Percentiles rank a stretch among this genome's conserved stretches.
Conservation (phyloP, 1,140 invertebrate genomes). For the Ganaspis sp. region DNA sequence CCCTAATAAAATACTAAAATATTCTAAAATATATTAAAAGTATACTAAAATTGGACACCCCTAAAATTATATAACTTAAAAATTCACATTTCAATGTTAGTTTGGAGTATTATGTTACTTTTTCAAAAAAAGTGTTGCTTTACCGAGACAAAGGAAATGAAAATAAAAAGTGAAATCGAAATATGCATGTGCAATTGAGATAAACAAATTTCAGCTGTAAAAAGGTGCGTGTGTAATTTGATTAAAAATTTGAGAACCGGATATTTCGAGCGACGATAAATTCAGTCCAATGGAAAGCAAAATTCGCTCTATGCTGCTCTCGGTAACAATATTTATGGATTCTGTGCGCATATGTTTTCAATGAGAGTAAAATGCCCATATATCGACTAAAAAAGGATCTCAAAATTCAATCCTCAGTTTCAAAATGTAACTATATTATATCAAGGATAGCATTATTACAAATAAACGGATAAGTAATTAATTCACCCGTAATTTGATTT, state of each 20-base stretch:
- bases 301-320: neutral
- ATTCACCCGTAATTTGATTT: too few species aligned
- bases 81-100: too few species aligned
- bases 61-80: too few species aligned
- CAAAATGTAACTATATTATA: neutral
- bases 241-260: neutral
- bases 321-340: constrained; percentile 18
- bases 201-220: neutral
- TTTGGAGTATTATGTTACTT: too few species aligned
- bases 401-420: neutral
- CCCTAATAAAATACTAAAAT: too few species aligned
- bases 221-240: neutral
- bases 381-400: constrained; percentile 13
- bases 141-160: too few species aligned
- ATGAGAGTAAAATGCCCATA: constrained; percentile 24
- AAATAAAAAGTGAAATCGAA: neutral
- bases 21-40: too few species aligned
- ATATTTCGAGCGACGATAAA: constrained; percentile 12
- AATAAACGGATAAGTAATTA: neutral
- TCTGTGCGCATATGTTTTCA: constrained; percentile 20
- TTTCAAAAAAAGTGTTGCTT: too few species aligned
- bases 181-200: neutral
- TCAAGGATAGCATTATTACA: neutral
- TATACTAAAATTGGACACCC: too few species aligned
- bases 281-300: constrained; percentile 13